phyloP scores from a whole-genome alignment of 2,113 vertebrate species.

The Pseudopipra pipra region DNA sequence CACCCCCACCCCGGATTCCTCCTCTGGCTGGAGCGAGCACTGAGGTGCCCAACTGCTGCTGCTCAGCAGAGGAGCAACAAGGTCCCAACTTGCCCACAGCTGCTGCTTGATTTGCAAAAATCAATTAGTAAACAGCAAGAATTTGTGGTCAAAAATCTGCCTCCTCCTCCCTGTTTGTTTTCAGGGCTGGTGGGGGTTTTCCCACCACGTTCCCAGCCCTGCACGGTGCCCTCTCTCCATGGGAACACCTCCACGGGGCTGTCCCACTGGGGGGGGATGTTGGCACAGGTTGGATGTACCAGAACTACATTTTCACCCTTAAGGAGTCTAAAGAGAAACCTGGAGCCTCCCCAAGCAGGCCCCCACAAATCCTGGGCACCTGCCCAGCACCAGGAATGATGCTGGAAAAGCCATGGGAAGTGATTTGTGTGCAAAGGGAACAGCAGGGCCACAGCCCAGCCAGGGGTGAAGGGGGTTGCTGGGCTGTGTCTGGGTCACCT shows the following conservation, averaged over 20 bases:
- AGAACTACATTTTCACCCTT: not conserved
- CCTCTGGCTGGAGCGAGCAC: fast-evolving
- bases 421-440: not conserved
- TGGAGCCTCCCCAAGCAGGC: not conserved
- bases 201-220: not conserved
- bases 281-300: not conserved
- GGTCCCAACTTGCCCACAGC: not conserved
- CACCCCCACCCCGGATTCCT: not conserved
- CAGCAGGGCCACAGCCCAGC: not conserved
- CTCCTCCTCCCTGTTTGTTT: not conserved
- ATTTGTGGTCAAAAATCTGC: fast-evolving
- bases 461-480: not conserved
- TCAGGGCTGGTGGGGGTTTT: not conserved
- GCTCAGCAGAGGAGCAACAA: not conserved
- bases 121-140: fast-evolving
- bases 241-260: not conserved
- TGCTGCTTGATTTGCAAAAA: not conserved
- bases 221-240: not conserved
- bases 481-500: not conserved
- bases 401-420: not conserved
- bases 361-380: not conserved
- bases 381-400: fast-evolving
- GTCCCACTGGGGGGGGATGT: not conserved
- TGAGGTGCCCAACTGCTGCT: fast-evolving
- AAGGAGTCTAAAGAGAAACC: not conserved